Conservation (phyloP, 2,113 vertebrate species). For the Pituophis catenifer region DNA sequence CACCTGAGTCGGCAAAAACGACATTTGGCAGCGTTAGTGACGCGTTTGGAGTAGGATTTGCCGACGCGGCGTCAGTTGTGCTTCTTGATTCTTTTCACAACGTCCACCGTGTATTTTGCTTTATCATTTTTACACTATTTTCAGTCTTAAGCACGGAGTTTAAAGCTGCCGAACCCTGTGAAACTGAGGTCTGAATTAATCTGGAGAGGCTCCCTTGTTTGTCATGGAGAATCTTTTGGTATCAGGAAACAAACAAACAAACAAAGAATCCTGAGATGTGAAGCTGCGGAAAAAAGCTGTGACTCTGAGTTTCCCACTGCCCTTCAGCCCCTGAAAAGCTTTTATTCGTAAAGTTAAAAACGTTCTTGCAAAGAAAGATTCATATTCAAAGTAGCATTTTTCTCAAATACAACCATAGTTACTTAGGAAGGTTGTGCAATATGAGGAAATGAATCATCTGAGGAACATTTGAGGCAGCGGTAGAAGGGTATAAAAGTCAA, state of each 20-base stretch:
- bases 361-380: not conserved
- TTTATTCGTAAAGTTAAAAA: constrained; percentile 16
- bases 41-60: too few relatives aligned
- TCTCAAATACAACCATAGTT: not conserved
- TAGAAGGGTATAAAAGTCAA: constrained; percentile 23
- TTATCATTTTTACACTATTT: not conserved
- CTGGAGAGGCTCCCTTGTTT: not conserved
- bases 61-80: not conserved
- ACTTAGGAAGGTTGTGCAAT: not conserved
- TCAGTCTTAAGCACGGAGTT: not conserved
- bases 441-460: not conserved
- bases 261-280: not conserved
- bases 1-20: not conserved
- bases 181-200: not conserved
- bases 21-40: not conserved
- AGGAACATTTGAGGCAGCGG: not conserved
- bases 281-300: not conserved
- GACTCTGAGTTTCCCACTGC: not conserved
- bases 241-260: too few relatives aligned
- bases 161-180: not conserved
- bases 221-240: not conserved
- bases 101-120: not conserved
- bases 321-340: not conserved
- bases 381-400: not conserved
- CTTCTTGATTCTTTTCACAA: not conserved